phyloP scores from a whole-genome alignment of 2,113 vertebrate genomes.

The Perca flavescens region DNA sequence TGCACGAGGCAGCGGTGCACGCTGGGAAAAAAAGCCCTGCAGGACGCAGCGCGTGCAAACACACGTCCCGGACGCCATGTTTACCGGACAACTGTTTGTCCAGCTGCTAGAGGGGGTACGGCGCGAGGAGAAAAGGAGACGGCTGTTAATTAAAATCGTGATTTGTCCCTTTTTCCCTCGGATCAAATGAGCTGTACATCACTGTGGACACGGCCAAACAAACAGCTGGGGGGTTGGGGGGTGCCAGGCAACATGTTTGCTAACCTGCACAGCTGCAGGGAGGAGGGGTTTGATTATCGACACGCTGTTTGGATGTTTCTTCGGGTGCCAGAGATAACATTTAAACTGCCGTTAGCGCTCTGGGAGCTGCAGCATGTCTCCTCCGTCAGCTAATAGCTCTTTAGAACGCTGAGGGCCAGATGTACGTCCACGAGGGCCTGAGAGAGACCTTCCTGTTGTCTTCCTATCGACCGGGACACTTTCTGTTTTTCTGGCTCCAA shows the following conservation, averaged over 20 bases:
- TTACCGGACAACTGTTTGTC: constrained; percentile 78
- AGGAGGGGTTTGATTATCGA: constrained; percentile 24
- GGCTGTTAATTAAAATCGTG: constrained; percentile 86
- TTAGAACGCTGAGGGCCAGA: not conserved
- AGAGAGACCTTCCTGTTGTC: too few species aligned
- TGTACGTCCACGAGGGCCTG: too few species aligned
- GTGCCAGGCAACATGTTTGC: constrained; percentile 71
- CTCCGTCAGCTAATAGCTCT: not conserved
- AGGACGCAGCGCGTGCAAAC: constrained; percentile 64
- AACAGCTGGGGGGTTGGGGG: constrained; percentile 57
- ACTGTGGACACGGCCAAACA: constrained; percentile 62
- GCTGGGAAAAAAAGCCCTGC: constrained; percentile 57
- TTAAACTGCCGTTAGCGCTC: not conserved
- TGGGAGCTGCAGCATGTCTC: not conserved
- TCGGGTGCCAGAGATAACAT: constrained; percentile 35
- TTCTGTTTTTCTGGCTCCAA: too few species aligned
- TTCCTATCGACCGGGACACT: too few species aligned
- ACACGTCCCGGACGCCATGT: constrained; percentile 63
- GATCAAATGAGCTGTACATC: constrained; percentile 77
- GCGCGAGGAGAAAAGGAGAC: constrained; percentile 33
- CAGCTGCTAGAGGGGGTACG: constrained; percentile 76
- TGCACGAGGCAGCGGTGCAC: constrained; percentile 49
- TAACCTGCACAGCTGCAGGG: constrained; percentile 42
- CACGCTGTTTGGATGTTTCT: constrained; percentile 29
- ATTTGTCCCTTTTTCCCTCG: constrained; percentile 74